phyloP scores from a whole-genome alignment of 2,113 vertebrate genomes.

The Trichechus manatus region DNA sequence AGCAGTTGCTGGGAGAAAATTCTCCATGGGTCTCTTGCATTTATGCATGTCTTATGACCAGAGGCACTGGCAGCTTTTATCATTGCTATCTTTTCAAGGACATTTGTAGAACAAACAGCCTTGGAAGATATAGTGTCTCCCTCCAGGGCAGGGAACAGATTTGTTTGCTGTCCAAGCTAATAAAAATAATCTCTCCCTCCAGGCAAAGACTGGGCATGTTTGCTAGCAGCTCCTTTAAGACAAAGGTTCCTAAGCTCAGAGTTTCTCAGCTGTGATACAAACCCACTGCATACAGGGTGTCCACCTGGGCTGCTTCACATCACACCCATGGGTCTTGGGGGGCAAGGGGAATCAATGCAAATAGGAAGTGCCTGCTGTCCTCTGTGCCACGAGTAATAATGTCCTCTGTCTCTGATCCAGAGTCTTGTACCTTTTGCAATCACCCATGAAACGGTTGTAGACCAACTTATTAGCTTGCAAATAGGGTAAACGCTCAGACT shows the following conservation, averaged over 20 bases:
- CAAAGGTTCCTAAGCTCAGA: not conserved
- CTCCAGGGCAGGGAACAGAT: not conserved
- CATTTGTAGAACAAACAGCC: not conserved
- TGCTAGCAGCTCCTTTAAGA: not conserved
- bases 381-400: not conserved
- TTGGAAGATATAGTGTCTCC: not conserved
- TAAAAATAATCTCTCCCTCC: not conserved
- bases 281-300: rapidly evolving
- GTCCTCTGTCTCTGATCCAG: constrained; percentile 45
- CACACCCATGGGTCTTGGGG: not conserved
- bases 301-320: not conserved
- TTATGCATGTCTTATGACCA: not conserved
- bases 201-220: not conserved
- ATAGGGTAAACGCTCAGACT: constrained; percentile 40
- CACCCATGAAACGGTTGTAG: constrained; percentile 21
- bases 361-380: not conserved
- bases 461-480: constrained; percentile 58
- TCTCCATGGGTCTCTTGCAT: not conserved
- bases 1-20: not conserved
- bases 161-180: not conserved
- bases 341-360: not conserved
- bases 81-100: not conserved
- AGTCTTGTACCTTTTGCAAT: constrained; percentile 27
- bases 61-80: not conserved
- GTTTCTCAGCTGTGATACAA: not conserved